A percentile compares a stretch with the other conserved stretches of the same genome.
Evolutionary conservation across 2,888 invertebrate genomes (phyloP).

Genomic region (Pseudococcus jackbeardsleyi): DNA sequence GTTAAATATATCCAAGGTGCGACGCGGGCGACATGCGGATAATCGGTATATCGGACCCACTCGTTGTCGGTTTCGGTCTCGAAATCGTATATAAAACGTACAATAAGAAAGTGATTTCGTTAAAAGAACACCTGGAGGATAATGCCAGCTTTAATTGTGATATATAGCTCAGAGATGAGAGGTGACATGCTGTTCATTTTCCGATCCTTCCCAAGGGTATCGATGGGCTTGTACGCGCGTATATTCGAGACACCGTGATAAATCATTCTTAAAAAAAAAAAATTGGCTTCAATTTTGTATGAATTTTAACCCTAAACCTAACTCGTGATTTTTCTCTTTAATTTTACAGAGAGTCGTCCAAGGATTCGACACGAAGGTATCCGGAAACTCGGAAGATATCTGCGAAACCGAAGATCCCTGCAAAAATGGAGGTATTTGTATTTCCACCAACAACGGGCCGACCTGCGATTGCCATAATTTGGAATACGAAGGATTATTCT

Average conservation of each 20-base stretch:
- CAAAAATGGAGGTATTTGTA: constrained; percentile 94
- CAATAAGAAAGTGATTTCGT: constrained; percentile 26
- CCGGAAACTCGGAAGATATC: constrained; percentile 74
- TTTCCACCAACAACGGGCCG: constrained; percentile 94
- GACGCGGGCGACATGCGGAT: neutral
- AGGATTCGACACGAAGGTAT: constrained; percentile 23
- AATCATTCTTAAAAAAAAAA: constrained; percentile 27
- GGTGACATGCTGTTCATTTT: constrained; percentile 30
- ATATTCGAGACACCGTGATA: neutral
- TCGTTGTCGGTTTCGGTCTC: neutral
- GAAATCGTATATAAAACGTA: constrained; percentile 29
- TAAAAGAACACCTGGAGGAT: constrained; percentile 48
- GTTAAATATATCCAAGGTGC: constrained; percentile 9
- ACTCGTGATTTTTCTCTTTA: neutral
- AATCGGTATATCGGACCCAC: neutral
- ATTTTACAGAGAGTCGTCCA: constrained; percentile 52
- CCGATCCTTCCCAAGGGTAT: constrained; percentile 11
- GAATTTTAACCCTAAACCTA: neutral
- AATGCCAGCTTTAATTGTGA: constrained; percentile 35
- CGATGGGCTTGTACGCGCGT: neutral
- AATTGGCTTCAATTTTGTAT: neutral
- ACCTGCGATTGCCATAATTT: constrained; percentile 95
- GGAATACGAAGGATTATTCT: constrained; percentile 93
- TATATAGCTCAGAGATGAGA: constrained; percentile 42
- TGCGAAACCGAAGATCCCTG: constrained; percentile 93